These are phyloP conservation scores for Eulemur macaco DNA, from an alignment of 2,113 vertebrate species.

Conservation along the genomic window DNA sequence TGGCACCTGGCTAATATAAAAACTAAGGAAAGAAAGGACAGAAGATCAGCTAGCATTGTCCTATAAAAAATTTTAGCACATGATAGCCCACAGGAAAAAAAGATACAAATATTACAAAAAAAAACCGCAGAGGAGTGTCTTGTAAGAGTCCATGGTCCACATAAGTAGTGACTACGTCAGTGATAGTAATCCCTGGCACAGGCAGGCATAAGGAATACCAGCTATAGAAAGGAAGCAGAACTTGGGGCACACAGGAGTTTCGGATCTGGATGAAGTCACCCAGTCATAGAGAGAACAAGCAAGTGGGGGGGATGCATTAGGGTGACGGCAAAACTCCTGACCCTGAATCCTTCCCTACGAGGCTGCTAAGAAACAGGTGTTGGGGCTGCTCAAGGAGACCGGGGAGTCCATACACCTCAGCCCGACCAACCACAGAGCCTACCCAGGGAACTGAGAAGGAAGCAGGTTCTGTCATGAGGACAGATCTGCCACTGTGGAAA, in stretches of 20 bases:
- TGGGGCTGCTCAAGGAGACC: not conserved
- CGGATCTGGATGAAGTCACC: not conserved
- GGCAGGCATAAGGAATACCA: not conserved
- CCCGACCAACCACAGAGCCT: not conserved
- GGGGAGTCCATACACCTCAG: not conserved
- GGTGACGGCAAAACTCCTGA: not conserved
- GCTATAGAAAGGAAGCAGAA: not conserved
- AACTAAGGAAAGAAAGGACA: not conserved
- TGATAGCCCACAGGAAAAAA: not conserved
- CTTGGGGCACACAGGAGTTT: not conserved
- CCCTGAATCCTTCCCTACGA: not conserved
- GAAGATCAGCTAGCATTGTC: not conserved
- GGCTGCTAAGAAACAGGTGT: not conserved
- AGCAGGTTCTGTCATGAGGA: not conserved
- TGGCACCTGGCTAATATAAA: not conserved
- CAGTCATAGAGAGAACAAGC: not conserved
- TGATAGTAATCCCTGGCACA: not conserved
- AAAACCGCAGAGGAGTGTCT: not conserved
- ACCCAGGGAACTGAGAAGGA: not conserved
- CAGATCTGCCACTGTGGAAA: not conserved
- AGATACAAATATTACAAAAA: not conserved
- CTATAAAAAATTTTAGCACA: not conserved
- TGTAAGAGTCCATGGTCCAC: not conserved
- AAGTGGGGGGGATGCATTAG: not conserved
- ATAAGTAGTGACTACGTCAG: not conserved